Base-by-base conservation (phyloP, 2,797 vertebrate species). In the Anguilla pacifica region DNA sequence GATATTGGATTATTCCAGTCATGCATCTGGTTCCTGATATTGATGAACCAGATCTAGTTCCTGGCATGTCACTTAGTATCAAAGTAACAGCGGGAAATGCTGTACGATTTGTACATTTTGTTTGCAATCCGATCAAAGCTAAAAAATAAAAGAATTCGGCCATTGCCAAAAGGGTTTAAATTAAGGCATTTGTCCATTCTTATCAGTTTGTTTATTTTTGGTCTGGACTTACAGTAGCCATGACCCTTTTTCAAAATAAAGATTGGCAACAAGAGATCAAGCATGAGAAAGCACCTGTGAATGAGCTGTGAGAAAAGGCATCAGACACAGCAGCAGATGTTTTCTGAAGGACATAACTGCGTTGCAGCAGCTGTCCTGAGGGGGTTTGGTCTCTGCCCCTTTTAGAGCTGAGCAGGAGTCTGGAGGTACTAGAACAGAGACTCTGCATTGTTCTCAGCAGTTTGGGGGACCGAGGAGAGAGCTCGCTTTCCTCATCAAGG, bases 251-350 rank as follows among this genome's bases (percentile, higher is more conserved):
- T 43, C 15, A 77, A 5, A 43, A 39, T 43, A 35, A 15, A 10
- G 72, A 77, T 28, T 43, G 31, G 7, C 19, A 4, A 17, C 31
- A 22, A 77, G 72, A 17, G 17, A 39, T 28, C 3, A 6, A 72
- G 70, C n/a, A n/a, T 28, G 70, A 72, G 28, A 72, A 77, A 77
- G 72, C 35, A 19, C 10, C 5, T 46, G 43, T 3, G 31, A 35
- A 3, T 39, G 70, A 35, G 72, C 35, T 77, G 11, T 39, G 35
- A 17, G 39, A 39, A 43, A 13, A 77, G 74, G 19, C 74, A 17
- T 43, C 74, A 77, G 74, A 77, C 74, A 77, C 31, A 39, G 74
- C 31, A 43, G 74, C 74, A 77, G 74, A 77, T 77, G 74, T 77
- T 77, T 35, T 43, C 15, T 17, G 35, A 17, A 77, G 74, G 70